phyloP scores from a whole-genome alignment of 2,113 vertebrate genomes.

The Syngnathus scovelli region DNA sequence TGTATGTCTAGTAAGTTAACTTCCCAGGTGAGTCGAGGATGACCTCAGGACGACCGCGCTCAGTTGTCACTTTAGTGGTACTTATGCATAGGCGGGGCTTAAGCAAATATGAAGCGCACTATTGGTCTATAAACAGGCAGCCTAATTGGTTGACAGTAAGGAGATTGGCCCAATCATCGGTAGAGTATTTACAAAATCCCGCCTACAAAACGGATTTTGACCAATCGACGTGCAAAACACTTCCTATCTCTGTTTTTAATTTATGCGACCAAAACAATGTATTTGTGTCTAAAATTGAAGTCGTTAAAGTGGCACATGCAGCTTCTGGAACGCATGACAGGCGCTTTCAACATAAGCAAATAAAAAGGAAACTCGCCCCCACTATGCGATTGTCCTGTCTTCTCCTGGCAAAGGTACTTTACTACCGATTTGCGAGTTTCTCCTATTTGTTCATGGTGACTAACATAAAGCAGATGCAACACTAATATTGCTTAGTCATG shows the following conservation, averaged over 20 bases:
- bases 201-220: background rate
- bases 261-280: background rate
- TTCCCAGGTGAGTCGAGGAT: slow-evolving; percentile 2
- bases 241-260: background rate
- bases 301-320: background rate
- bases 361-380: slow-evolving; percentile 5
- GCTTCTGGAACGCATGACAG: background rate
- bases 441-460: background rate
- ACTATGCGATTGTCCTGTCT: slow-evolving; percentile 59
- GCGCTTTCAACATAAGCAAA: background rate
- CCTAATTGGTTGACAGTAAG: slow-evolving; percentile 8
- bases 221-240: slow-evolving; percentile 23
- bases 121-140: slow-evolving; percentile 14
- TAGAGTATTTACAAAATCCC: background rate
- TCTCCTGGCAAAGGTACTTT: slow-evolving; percentile 64
- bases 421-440: background rate
- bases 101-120: accelerated
- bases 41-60: background rate
- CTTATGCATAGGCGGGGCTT: slow-evolving; percentile 33
- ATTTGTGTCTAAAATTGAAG: background rate
- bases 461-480: slow-evolving; percentile 41
- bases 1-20: background rate
- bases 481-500: slow-evolving; percentile 60
- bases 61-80: background rate
- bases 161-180: slow-evolving; percentile 8